phyloP scores from a whole-genome alignment of 2,888 invertebrate species.

The Plebejus melissa region DNA sequence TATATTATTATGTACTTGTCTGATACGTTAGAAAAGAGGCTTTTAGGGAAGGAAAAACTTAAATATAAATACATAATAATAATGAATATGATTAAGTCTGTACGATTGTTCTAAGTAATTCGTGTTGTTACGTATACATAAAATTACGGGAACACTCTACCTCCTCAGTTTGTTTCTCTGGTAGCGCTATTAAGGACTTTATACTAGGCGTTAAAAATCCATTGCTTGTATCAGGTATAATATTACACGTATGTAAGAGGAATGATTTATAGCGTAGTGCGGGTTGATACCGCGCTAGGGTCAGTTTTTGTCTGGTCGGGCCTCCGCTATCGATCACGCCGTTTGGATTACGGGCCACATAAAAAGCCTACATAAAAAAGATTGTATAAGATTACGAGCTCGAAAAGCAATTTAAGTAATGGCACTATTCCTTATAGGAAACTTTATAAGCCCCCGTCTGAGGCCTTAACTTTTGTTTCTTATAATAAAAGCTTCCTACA shows the following conservation, averaged over 20 bases:
- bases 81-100: too few species aligned
- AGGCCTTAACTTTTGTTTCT: conserved; percentile 14
- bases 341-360: conserved; percentile 21
- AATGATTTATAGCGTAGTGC: conserved; percentile 21
- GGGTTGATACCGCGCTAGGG: conserved; percentile 32
- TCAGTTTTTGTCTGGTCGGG: conserved; percentile 27
- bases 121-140: too few species aligned
- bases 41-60: too few species aligned
- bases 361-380: conserved; percentile 26
- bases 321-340: conserved; percentile 24
- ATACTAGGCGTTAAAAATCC: not conserved
- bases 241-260: not conserved
- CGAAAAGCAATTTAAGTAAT: conserved; percentile 27
- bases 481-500: not conserved
- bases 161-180: not conserved
- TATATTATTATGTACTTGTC: too few species aligned
- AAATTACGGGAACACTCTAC: not conserved
- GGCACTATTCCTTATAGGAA: conserved; percentile 23
- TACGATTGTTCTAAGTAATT: too few species aligned
- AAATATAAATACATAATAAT: too few species aligned
- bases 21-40: too few species aligned
- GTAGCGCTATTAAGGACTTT: not conserved
- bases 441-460: conserved; percentile 19
- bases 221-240: not conserved
- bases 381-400: conserved; percentile 25